These are phyloP conservation scores for Nomia melanderi DNA, from an alignment of 1,140 invertebrate genomes.

Conservation along the genomic window DNA sequence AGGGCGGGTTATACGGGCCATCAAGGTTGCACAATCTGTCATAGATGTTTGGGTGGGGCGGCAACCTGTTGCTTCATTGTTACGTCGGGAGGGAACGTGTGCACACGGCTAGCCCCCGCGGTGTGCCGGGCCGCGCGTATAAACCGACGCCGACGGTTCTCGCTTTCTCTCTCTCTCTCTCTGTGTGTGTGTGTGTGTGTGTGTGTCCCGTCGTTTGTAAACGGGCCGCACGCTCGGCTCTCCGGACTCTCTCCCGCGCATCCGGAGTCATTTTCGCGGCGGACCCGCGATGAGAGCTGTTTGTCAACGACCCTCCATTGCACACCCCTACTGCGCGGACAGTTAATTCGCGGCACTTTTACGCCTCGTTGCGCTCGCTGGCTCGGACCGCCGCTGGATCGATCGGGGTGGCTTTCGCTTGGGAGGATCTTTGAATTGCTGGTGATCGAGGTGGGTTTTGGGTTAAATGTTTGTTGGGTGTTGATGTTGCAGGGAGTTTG, in stretches of 20 bases:
- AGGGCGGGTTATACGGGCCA: conserved; percentile 65
- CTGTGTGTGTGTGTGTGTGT: too few species aligned
- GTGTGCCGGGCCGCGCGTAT: too few species aligned
- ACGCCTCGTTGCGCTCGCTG: neutral
- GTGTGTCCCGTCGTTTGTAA: too few species aligned
- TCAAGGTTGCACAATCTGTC: conserved; percentile 69
- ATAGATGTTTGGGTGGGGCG: conserved; percentile 58
- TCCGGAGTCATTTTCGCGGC: conserved; percentile 52
- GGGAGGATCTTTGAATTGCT: too few species aligned
- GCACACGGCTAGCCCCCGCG: conserved; percentile 28
- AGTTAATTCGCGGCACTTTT: conserved; percentile 3
- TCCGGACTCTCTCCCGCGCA: too few species aligned
- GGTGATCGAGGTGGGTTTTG: too few species aligned
- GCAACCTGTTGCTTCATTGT: conserved; percentile 69
- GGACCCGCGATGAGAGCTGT: conserved; percentile 33
- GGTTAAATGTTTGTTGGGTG: too few species aligned
- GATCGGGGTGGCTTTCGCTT: too few species aligned
- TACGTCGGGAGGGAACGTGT: conserved; percentile 61
- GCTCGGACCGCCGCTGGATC: neutral
- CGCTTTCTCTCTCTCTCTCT: too few species aligned
- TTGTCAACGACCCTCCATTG: conserved; percentile 36
- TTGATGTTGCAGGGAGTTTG: too few species aligned
- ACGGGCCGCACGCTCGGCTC: too few species aligned
- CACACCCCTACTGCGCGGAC: neutral
- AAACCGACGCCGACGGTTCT: conserved; percentile 52